Percentiles rank a stretch among this genome's conserved stretches.
Conservation (phyloP, 2,888 invertebrate species). For the Torymus tubicola region DNA sequence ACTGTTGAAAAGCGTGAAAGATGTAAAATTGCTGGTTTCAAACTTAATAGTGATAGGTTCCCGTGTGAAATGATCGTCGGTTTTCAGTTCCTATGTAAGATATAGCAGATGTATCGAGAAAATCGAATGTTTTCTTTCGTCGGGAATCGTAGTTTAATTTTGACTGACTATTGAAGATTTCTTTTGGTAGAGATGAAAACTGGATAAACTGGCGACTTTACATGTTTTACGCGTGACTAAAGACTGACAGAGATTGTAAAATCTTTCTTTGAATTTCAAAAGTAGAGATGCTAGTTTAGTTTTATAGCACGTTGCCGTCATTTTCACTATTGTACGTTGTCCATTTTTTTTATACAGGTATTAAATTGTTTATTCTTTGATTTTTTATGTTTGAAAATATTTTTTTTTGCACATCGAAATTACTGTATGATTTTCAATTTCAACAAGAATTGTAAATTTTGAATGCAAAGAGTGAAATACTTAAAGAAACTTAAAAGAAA, state of each 20-base stretch:
- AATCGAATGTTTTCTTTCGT: slow-evolving; percentile 30
- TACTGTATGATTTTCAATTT: slow-evolving; percentile 36
- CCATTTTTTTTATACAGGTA: slow-evolving; percentile 32
- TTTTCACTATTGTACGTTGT: slow-evolving; percentile 32
- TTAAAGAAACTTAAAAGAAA: slow-evolving; percentile 31
- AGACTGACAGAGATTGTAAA: slow-evolving; percentile 48
- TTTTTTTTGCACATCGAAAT: slow-evolving; percentile 38
- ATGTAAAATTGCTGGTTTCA: slow-evolving; percentile 29
- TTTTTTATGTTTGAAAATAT: slow-evolving; percentile 32
- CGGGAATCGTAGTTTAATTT: slow-evolving; percentile 18
- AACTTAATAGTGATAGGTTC: slow-evolving; percentile 6
- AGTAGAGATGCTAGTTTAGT: slow-evolving; percentile 41
- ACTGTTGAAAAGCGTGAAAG: slow-evolving; percentile 25
- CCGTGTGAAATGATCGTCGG: slow-evolving; percentile 34
- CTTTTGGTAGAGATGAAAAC: background rate
- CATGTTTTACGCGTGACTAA: slow-evolving; percentile 35
- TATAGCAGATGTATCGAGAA: slow-evolving; percentile 33
- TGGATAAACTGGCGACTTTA: slow-evolving; percentile 13
- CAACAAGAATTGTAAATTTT: slow-evolving; percentile 42
- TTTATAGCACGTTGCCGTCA: slow-evolving; percentile 34
- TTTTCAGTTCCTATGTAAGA: slow-evolving; percentile 47
- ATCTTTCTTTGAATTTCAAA: slow-evolving; percentile 39
- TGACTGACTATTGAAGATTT: slow-evolving; percentile 9
- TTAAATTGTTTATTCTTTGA: slow-evolving; percentile 23
- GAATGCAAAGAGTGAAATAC: slow-evolving; percentile 19